Conservation (phyloP, 2,888 invertebrate species). For the Prosapia bicincta region DNA sequence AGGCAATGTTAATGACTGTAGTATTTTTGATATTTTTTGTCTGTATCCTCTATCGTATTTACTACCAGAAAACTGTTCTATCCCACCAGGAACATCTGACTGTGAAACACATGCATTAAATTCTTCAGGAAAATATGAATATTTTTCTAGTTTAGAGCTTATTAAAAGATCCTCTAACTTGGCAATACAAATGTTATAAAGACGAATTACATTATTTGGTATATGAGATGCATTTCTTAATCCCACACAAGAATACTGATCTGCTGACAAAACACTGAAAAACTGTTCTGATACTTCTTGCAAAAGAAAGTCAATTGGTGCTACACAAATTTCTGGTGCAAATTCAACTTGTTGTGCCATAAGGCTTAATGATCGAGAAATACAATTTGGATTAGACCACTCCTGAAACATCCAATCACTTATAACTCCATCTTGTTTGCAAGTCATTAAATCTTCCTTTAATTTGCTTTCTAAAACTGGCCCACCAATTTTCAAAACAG, state of each 20-base stretch:
- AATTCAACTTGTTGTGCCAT: constrained; percentile 26
- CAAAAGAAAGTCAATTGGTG: constrained; percentile 13
- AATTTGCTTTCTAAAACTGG: constrained; percentile 4
- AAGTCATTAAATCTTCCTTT: constrained; percentile 15
- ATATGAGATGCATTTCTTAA: constrained; percentile 49
- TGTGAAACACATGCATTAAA: constrained; percentile 18
- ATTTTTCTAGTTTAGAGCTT: constrained; percentile 26
- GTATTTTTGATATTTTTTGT: constrained; percentile 17
- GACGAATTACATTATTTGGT: constrained; percentile 55
- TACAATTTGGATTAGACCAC: constrained; percentile 25
- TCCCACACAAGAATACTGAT: constrained; percentile 26
- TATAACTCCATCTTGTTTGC: constrained; percentile 9
- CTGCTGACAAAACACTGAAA: constrained; percentile 29
- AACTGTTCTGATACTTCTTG: constrained; percentile 29
- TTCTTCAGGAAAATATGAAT: constrained; percentile 32
- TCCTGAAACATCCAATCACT: constrained; percentile 14
- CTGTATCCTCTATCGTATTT: constrained; percentile 6
- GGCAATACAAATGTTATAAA: constrained; percentile 65
- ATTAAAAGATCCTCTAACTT: constrained; percentile 56
- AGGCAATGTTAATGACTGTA: constrained; percentile 19
- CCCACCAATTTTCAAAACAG: constrained; percentile 20
- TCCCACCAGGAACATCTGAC: constrained; percentile 5
- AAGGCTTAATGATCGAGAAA: constrained; percentile 16
- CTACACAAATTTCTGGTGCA: constrained; percentile 24
- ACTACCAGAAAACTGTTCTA: constrained; percentile 12